Evolutionary conservation across 2,888 invertebrate genomes (phyloP).

Genomic region (Lepidochrysops patricia): DNA sequence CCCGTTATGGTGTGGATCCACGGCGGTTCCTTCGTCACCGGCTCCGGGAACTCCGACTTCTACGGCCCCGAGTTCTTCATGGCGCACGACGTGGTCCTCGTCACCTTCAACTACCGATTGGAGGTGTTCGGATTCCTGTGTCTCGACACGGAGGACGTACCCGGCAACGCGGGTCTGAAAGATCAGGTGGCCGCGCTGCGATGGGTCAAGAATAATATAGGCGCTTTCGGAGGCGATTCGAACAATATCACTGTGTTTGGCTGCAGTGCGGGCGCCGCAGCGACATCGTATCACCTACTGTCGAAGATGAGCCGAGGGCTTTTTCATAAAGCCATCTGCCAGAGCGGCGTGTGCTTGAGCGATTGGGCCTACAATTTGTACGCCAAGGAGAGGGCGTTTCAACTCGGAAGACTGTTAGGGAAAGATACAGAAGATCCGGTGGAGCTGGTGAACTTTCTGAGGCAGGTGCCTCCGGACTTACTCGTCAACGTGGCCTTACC

Average conservation of each 20-base stretch:
- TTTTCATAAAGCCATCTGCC: constrained; percentile 65
- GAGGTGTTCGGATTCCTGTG: constrained; percentile 66
- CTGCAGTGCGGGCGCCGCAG: constrained; percentile 62
- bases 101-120: constrained; percentile 65
- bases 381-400: constrained; percentile 51
- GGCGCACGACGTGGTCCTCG: constrained; percentile 52
- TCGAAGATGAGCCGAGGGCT: constrained; percentile 59
- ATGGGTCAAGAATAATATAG: constrained; percentile 62
- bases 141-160: constrained; percentile 58
- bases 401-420: constrained; percentile 55
- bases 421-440: constrained; percentile 49
- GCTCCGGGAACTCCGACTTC: constrained; percentile 63
- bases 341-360: constrained; percentile 63
- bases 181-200: constrained; percentile 66
- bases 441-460: constrained; percentile 50
- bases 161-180: constrained; percentile 66
- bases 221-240: constrained; percentile 55
- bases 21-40: constrained; percentile 66
- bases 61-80: constrained; percentile 68
- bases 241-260: constrained; percentile 63
- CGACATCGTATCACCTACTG: constrained; percentile 51
- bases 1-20: constrained; percentile 71
- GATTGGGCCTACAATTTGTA: constrained; percentile 59
- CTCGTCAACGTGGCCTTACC: constrained; percentile 52
- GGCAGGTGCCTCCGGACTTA: constrained; percentile 39